Percentiles rank a stretch among this genome's conserved stretches.
Evolutionary conservation across 1,140 invertebrate species (phyloP).

Genomic region (Neoseiulus cucumeris): DNA sequence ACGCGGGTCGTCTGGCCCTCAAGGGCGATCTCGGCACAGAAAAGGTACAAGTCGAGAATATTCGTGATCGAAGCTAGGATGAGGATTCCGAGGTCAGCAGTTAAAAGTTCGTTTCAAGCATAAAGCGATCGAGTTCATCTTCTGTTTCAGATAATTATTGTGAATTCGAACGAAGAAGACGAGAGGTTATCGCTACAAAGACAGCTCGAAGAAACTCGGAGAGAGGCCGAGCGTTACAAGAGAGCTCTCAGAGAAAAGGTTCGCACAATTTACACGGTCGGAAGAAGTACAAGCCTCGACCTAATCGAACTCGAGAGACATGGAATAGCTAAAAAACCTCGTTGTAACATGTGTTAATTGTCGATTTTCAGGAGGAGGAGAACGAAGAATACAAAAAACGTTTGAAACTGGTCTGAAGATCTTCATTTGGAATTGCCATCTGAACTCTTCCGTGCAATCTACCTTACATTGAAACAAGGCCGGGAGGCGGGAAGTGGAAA

Average conservation of each 20-base stretch:
- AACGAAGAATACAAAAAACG: slow-evolving; percentile 1
- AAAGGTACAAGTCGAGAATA: not conserved
- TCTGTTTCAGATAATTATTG: not conserved
- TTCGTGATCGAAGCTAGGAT: not conserved
- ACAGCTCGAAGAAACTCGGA: not conserved
- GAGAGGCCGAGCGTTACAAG: slow-evolving; percentile 1
- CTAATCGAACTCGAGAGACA: not conserved
- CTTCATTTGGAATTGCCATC: too few relatives aligned
- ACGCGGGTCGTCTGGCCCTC: not conserved
- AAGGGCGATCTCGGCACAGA: not conserved
- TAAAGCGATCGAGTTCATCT: too few relatives aligned
- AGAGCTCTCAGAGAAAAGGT: slow-evolving; percentile 3
- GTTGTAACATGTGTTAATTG: not conserved
- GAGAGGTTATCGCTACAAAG: not conserved
- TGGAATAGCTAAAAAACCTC: not conserved
- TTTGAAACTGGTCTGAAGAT: not conserved
- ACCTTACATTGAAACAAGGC: too few relatives aligned
- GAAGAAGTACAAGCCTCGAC: not conserved
- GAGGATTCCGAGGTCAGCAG: too few relatives aligned
- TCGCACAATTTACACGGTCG: not conserved
- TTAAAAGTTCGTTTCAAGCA: too few relatives aligned
- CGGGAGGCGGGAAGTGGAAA: too few relatives aligned
- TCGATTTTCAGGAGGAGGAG: not conserved
- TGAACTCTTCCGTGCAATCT: too few relatives aligned
- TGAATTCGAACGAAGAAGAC: not conserved